Base-by-base conservation (phyloP, 2,797 vertebrate genomes). In the Capromys pilorides region DNA sequence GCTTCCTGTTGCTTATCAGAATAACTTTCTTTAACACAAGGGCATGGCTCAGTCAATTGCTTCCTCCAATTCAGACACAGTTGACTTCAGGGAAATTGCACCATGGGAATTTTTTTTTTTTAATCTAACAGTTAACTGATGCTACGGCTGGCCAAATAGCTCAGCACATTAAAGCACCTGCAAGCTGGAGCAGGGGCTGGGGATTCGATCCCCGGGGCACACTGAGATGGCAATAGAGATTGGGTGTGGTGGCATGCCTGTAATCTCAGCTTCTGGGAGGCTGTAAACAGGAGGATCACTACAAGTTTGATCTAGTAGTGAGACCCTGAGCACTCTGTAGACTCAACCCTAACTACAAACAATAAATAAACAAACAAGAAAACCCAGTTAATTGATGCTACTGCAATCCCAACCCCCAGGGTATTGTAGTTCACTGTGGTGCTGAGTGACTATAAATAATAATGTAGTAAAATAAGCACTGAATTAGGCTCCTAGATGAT, bases 11-110 rank as follows among this genome's bases (percentile, higher is more conserved):
- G 83, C 88, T 54, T 93, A 84, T 94, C 83, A 93, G 92, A 90
- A 87, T 82, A 84, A 89, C 87, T 97, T 86, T 91, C 88, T 94
- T 88, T 93, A 87, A 88, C 73, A 77, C 16, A 78, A 94, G 73
- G 66, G 54, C 49, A 85, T 85, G 79, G 49, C 45, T 97, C 80
- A 84, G 73, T 57, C 81, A 96, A 90, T 88, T 93, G 94, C 61
- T 54, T 94, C 71, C 89, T 77, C 89, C 14, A 57, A n/a, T 73
- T 94, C 59, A 90, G 87, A 86, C 88, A 95, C 96, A 93, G 87
- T 96, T 96, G 77, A 95, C 86, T 94, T 93, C 54, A 73, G 90
- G 93, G 88, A 96, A 97, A 96, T 95, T 97, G 94, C 94, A 88
- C 90, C 95, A 97, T 22, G 59, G 93, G 31, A 92, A 36, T 75